phyloP scores from a whole-genome alignment of 2,113 vertebrate species.

The Colaptes auratus region DNA sequence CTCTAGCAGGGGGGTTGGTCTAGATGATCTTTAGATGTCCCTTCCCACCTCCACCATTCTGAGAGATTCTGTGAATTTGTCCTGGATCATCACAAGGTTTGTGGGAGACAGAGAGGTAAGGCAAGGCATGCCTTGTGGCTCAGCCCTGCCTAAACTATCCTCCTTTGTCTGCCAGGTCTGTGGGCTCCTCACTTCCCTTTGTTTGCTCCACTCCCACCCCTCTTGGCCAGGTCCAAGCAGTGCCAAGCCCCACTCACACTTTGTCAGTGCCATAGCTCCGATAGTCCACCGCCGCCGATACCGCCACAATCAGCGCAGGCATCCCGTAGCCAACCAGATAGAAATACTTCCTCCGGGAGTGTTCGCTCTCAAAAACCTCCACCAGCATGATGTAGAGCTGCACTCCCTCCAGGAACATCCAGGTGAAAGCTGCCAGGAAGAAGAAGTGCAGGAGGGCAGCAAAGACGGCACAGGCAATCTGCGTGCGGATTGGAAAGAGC shows the following conservation, averaged over 20 bases:
- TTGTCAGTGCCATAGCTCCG: slow-evolving; percentile 94
- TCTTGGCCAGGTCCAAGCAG: not conserved
- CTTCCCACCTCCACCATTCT: too few relatives aligned
- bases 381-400: slow-evolving; percentile 99
- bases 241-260: slow-evolving; percentile 84
- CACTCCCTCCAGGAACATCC: slow-evolving; percentile 98
- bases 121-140: not conserved
- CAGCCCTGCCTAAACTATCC: not conserved
- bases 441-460: slow-evolving; percentile 98
- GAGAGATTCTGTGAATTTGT: not conserved
- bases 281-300: slow-evolving; percentile 95
- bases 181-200: not conserved
- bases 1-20: too few relatives aligned
- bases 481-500: not conserved
- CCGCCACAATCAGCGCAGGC: slow-evolving; percentile 91
- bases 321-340: slow-evolving; percentile 96
- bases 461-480: slow-evolving; percentile 96
- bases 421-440: slow-evolving; percentile 96
- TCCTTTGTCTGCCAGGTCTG: not conserved
- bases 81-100: not conserved
- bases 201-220: not conserved
- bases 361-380: slow-evolving; percentile 98
- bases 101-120: not conserved
- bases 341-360: slow-evolving; percentile 93
- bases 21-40: too few relatives aligned